Evolutionary conservation across 2,797 vertebrate species (phyloP).

Genomic region (Arctocebus calabarensis): DNA sequence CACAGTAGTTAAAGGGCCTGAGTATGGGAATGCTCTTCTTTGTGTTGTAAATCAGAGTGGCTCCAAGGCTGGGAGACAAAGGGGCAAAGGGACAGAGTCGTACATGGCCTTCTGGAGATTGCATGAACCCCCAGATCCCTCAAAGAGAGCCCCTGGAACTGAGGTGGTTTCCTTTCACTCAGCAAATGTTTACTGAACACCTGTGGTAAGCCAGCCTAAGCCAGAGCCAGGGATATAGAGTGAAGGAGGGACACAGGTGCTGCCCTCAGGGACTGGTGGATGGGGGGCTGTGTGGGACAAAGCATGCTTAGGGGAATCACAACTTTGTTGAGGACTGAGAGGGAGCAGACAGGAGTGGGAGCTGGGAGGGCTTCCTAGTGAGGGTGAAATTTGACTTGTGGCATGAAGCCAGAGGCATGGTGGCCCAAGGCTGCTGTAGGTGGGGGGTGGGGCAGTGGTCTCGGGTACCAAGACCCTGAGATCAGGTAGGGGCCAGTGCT

Average conservation of each 20-base stretch:
- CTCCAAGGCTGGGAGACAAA: background rate
- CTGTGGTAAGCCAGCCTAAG: background rate
- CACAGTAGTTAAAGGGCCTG: background rate
- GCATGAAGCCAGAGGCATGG: background rate
- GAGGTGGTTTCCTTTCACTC: background rate
- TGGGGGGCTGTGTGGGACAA: background rate
- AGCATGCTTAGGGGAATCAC: background rate
- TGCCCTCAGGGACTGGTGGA: background rate
- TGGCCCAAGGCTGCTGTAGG: background rate
- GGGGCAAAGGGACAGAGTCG: background rate
- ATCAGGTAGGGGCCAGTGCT: background rate
- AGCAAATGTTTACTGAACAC: background rate
- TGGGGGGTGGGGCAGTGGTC: no score
- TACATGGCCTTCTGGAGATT: background rate
- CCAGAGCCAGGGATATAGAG: background rate
- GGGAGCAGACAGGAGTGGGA: background rate
- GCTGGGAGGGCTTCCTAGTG: background rate
- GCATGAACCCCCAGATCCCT: background rate
- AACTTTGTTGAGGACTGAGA: background rate
- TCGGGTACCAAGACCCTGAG: background rate
- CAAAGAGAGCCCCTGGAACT: background rate
- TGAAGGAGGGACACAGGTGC: background rate
- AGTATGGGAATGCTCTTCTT: background rate
- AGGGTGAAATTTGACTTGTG: background rate
- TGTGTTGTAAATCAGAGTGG: background rate